Conservation (phyloP, 1,140 invertebrate genomes). For the Reticulitermes speratus region DNA sequence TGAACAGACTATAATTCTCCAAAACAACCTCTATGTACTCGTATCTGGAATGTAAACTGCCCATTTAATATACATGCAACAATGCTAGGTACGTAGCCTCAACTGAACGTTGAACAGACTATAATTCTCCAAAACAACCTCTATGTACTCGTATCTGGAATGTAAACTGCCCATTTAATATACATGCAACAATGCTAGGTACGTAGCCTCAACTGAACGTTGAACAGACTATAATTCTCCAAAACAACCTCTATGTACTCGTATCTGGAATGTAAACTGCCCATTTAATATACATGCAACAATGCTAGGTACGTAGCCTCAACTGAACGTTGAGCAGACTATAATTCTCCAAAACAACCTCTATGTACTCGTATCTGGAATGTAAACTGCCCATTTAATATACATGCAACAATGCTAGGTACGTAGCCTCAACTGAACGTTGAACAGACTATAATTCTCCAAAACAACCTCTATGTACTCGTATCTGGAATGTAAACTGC, state of each 20-base stretch:
- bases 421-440: too few species aligned
- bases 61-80: too few species aligned
- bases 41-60: not conserved
- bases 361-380: not conserved
- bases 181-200: too few species aligned
- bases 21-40: not conserved
- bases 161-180: not conserved
- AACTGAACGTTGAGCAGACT: too few species aligned
- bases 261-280: not conserved
- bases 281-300: too few species aligned
- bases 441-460: not conserved
- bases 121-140: not conserved
- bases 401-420: too few species aligned
- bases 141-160: not conserved
- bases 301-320: too few species aligned
- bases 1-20: not conserved
- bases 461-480: not conserved
- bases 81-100: too few species aligned
- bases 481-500: not conserved
- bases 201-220: too few species aligned
- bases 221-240: not conserved
- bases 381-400: not conserved
- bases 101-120: too few species aligned
- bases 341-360: not conserved
- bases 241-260: not conserved